A percentile compares a stretch with the other conserved stretches of the same genome.
Conservation (phyloP, 64 coral and sea anemone species). For the Platygyra sinensis region DNA sequence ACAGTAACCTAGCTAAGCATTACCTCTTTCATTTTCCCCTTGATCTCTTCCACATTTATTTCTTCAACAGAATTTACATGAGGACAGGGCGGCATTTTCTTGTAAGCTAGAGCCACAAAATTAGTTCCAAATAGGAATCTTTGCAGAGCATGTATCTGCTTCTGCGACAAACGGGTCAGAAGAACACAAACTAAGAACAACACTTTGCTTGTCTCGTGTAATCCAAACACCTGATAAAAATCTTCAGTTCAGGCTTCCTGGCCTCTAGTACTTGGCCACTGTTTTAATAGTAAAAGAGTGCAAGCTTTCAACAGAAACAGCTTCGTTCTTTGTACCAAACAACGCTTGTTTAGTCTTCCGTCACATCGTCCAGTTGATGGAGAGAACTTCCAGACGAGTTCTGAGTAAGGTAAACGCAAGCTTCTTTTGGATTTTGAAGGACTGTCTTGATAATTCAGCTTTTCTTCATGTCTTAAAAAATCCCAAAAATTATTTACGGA, state of each 20-base stretch:
- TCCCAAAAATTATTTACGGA: background rate
- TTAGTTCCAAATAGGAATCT: constrained; percentile 12
- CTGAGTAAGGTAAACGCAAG: background rate
- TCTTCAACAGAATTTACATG: constrained; percentile 28
- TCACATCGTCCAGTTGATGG: constrained; percentile 1
- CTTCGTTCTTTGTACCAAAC: background rate
- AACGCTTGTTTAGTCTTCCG: background rate
- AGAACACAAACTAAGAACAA: constrained; percentile 28
- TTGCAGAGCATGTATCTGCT: constrained; percentile 35
- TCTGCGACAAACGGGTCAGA: background rate
- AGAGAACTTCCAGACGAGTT: constrained; percentile 11
- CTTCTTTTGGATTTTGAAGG: background rate
- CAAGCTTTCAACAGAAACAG: no score
- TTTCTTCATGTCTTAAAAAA: background rate
- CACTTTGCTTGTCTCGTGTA: constrained; percentile 9
- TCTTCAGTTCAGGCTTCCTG: background rate
- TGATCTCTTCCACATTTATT: constrained; percentile 34
- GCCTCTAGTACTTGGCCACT: background rate
- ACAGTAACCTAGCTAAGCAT: background rate
- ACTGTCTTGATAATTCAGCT: background rate
- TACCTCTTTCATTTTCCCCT: constrained; percentile 40
- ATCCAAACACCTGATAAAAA: constrained; percentile 6
- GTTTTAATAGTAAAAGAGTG: no score
- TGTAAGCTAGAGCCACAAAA: constrained; percentile 14
- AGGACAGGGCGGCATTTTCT: constrained; percentile 49